phyloP scores from a whole-genome alignment of 2,888 invertebrate species.

The Onchidella celtica region DNA sequence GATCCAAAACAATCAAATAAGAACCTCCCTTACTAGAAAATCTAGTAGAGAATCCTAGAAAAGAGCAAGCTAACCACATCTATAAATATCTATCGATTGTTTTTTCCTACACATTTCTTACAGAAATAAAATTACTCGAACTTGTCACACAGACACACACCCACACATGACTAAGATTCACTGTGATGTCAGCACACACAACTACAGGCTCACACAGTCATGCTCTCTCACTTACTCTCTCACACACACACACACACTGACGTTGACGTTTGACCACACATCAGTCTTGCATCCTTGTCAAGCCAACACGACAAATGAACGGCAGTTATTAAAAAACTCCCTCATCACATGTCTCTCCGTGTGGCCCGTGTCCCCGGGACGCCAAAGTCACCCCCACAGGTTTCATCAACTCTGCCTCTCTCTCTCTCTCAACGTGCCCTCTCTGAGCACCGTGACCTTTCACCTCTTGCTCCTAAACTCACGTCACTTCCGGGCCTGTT shows the following conservation, averaged over 20 bases:
- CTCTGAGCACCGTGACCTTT: conserved; percentile 18
- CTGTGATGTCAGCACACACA: no score
- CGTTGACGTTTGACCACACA: background rate
- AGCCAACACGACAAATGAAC: conserved; percentile 11
- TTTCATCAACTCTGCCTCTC: no score
- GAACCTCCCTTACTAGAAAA: no score
- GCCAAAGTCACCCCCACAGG: background rate
- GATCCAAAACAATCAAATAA: no score
- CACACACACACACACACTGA: background rate
- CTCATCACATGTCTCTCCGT: background rate
- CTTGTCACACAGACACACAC: background rate
- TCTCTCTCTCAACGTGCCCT: no score
- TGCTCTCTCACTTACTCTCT: background rate
- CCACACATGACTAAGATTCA: no score
- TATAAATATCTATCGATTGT: background rate
- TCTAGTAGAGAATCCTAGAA: no score
- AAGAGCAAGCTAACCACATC: no score
- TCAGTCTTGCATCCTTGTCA: conserved; percentile 24
- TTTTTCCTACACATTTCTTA: background rate
- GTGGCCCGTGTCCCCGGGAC: background rate
- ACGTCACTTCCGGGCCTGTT: conserved; percentile 22
- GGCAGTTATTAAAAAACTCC: conserved; percentile 6
- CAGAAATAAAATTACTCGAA: background rate
- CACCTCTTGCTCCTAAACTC: background rate
- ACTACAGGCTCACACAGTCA: no score